Conservation (phyloP, 2,888 invertebrate species). For the Lasiommata megera region DNA sequence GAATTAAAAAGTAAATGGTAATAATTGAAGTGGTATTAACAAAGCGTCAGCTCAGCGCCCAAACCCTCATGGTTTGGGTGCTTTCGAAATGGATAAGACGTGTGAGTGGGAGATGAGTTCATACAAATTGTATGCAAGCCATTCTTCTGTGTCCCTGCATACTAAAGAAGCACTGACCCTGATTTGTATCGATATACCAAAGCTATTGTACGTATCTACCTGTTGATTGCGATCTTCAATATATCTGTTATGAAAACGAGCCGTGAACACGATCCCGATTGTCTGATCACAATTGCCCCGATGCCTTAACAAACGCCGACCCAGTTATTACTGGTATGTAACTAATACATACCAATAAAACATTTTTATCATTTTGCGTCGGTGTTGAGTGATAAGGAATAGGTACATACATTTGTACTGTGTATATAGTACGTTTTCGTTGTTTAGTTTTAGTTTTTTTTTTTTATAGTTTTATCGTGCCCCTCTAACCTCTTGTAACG, state of each 20-base stretch:
- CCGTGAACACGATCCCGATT: neutral
- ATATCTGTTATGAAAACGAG: neutral
- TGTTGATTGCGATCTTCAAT: neutral
- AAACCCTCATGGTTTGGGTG: too few species aligned
- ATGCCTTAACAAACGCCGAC: constrained; percentile 21
- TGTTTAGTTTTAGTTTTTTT: neutral
- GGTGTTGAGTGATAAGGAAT: constrained; percentile 17
- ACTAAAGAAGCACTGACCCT: too few species aligned
- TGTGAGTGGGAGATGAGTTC: too few species aligned
- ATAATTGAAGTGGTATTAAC: too few species aligned
- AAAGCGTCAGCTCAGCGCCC: too few species aligned
- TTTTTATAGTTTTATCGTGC: neutral
- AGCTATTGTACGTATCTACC: too few species aligned
- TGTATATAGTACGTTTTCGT: neutral
- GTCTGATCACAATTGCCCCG: constrained; percentile 8
- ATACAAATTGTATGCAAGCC: too few species aligned
- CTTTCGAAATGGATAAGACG: too few species aligned
- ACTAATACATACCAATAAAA: constrained; percentile 20
- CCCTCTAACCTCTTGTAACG: neutral
- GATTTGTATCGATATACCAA: too few species aligned
- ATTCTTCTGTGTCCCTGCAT: too few species aligned
- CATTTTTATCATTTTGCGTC: constrained; percentile 26
- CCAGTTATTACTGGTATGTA: constrained; percentile 20
- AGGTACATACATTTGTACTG: neutral
- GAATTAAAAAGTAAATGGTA: too few species aligned